These are phyloP conservation scores for Typhlichthys eigenmanni DNA, from an alignment of 2,797 vertebrate genomes.

Conservation along the genomic window DNA sequence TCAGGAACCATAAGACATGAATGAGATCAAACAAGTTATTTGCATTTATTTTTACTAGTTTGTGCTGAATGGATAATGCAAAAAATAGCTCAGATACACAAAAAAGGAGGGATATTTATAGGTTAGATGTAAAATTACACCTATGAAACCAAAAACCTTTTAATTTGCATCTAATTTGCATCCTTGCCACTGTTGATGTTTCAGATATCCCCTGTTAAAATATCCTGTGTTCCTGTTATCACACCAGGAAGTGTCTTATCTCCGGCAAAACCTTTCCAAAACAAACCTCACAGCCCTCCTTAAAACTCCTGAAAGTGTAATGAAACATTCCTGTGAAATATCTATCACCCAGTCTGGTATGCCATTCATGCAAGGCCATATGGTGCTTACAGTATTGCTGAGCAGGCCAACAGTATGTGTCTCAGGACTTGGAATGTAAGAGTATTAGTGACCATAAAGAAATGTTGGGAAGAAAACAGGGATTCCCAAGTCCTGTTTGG, in stretches of 20 bases:
- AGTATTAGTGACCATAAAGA: conserved; percentile 20
- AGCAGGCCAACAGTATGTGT: conserved; percentile 40
- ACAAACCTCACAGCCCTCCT: conserved; percentile 11
- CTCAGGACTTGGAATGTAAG: conserved; percentile 22
- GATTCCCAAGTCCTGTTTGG: conserved; percentile 20
- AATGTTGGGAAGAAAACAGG: conserved; percentile 30
- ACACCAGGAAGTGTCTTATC: conserved; percentile 50
- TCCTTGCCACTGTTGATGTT: conserved; percentile 1
- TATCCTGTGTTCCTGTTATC: conserved; percentile 23
- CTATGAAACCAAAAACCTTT: conserved; percentile 1
- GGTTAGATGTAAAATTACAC: neutral
- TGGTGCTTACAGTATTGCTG: conserved; percentile 45
- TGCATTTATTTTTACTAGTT: conserved; percentile 24
- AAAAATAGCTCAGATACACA: neutral
- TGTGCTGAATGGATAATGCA: conserved; percentile 24
- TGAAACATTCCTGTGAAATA: conserved; percentile 31
- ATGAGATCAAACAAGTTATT: conserved; percentile 35
- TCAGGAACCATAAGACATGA: conserved; percentile 45
- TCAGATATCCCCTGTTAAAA: neutral
- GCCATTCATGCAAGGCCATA: conserved; percentile 58
- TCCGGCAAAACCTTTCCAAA: conserved; percentile 21
- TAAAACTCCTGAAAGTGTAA: conserved; percentile 26
- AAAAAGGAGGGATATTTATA: neutral
- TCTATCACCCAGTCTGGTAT: conserved; percentile 43
- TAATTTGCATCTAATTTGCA: conserved; percentile 1